Base-by-base conservation (phyloP, 2,888 invertebrate genomes). In the Prostheceraeus crozeri region DNA sequence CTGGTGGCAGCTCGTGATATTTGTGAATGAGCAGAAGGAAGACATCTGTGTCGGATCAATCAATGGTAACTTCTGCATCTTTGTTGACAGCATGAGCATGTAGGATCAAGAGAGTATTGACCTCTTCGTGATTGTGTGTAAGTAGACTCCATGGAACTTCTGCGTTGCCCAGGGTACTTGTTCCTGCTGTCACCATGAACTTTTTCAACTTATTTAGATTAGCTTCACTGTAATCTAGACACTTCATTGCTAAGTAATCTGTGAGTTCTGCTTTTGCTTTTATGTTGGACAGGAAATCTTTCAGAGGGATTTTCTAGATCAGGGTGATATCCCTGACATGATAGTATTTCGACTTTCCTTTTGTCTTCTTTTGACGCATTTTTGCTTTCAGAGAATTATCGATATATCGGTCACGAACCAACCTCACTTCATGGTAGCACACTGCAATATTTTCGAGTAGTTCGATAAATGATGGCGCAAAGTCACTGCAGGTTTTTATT, bases 311-410 rank as follows among this genome's bases (percentile, higher is more conserved):
- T 60, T 59, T 60, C 35, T 59, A 21, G 40, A 59, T 59, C 60
- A 59, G 36, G 36, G 58, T 59, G 35, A 19, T 59, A 58, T 59
- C 58, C 33, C 60, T 59, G 11, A 59, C 35, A 28, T 59, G 59
- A 35, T 60, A 60, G 60, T 61, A 59, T 59, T 57, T 59, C 60
- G 60, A 59, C 35, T 59, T 60, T 59, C 58, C 59, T 21, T 59
- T 59, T 21, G 59, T 59, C 31, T 25, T 59, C 57, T 59, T 59
- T 59, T 33, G 59, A 28, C 59, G 59, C 60, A 59, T 59, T 31
- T 61, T 35, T 40, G 59, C 59, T 30, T 59, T 59, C 23, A 60
- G 45, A 23, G 35, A 35, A 35, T 57, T 36, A 23, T 59, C 60
- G 14, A 59, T 59, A 36, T 59, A 60, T 57, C 59, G 3, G 59